Conservation (phyloP, 1,140 invertebrate genomes). For the Limonius californicus region DNA sequence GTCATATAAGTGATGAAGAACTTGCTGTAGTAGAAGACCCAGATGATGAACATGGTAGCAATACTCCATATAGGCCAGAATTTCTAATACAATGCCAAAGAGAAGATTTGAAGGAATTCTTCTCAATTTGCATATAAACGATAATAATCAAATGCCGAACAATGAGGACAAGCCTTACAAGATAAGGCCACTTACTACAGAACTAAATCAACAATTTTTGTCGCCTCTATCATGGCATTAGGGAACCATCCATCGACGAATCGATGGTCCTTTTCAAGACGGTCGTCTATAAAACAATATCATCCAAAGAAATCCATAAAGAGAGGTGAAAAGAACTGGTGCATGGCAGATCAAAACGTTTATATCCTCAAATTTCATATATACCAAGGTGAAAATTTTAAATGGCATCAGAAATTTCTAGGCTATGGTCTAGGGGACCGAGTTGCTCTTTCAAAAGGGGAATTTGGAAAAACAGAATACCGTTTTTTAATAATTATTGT, state of each 20-base stretch:
- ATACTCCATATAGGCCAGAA: no score
- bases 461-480: background rate
- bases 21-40: no score
- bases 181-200: background rate
- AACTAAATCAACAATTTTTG: background rate
- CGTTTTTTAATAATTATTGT: background rate
- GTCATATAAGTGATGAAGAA: no score
- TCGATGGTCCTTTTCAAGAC: background rate
- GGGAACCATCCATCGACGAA: background rate
- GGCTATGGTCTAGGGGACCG: background rate
- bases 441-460: background rate
- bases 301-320: background rate
- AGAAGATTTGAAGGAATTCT: background rate
- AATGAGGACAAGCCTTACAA: background rate
- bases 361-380: background rate
- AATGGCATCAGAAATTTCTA: background rate
- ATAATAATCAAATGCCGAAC: background rate
- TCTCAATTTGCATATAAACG: background rate
- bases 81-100: background rate
- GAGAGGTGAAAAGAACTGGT: background rate
- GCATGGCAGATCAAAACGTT: background rate
- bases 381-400: background rate
- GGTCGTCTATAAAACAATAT: background rate
- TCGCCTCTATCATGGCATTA: background rate
- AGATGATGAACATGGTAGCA: no score